phyloP scores from a whole-genome alignment of 1,140 invertebrate species.

The Camponotus vicinus region DNA sequence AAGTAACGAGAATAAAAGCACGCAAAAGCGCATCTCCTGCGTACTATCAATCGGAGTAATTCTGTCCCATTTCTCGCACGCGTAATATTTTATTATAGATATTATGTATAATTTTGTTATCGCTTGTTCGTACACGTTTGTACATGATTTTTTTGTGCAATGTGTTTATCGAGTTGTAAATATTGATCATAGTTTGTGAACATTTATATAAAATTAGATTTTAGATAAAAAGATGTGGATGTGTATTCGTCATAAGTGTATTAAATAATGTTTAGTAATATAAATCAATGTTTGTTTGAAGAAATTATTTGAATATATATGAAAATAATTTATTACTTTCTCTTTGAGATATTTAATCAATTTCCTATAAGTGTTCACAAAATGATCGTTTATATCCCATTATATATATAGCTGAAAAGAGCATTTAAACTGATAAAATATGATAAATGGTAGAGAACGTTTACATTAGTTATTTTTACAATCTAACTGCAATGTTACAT shows the following conservation, averaged over 20 bases:
- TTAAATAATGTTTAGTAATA: too few species aligned
- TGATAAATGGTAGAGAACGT: background rate
- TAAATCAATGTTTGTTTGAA: background rate
- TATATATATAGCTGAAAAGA: background rate
- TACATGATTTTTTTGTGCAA: background rate
- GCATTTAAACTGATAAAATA: conserved; percentile 7
- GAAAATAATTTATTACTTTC: background rate
- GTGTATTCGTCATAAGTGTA: background rate
- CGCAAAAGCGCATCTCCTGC: background rate
- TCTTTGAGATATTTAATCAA: background rate
- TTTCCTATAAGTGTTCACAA: background rate
- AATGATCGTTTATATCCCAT: background rate
- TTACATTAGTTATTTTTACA: background rate
- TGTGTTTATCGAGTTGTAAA: background rate
- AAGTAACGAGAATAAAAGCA: conserved; percentile 10
- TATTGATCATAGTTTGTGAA: conserved; percentile 6
- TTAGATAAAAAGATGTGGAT: background rate
- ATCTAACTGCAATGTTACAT: too few species aligned
- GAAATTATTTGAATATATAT: background rate
- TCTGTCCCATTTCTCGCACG: background rate
- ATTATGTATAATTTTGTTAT: background rate
- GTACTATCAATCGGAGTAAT: conserved; percentile 39
- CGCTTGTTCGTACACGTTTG: background rate
- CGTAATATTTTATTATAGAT: background rate
- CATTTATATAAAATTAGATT: background rate